Conservation (phyloP, 2,113 vertebrate species). For the Rhea americana region DNA sequence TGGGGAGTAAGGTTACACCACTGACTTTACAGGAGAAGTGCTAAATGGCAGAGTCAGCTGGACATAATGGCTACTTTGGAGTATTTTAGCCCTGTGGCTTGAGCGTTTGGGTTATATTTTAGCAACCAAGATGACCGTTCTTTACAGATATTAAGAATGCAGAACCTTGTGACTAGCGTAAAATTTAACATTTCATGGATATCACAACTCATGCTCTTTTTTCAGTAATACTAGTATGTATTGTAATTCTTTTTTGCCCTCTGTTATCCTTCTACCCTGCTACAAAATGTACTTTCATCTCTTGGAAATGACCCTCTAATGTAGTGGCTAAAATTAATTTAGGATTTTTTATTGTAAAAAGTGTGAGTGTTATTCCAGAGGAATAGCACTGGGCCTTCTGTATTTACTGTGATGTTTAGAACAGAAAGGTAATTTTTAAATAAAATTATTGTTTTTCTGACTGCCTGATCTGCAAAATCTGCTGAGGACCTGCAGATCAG, state of each 20-base stretch:
- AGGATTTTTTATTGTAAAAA: conserved; percentile 20
- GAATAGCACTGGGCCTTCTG: neutral
- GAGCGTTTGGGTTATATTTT: conserved; percentile 24
- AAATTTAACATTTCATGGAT: conserved; percentile 71
- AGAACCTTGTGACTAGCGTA: conserved; percentile 62
- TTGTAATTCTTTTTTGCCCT: conserved; percentile 45
- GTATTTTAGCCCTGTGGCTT: conserved; percentile 33
- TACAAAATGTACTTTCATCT: conserved; percentile 43
- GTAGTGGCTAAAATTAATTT: conserved; percentile 46
- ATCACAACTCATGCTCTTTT: conserved; percentile 46
- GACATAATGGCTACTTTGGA: conserved; percentile 38
- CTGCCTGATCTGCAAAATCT: neutral
- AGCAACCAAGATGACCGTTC: conserved; percentile 59
- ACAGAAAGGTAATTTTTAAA: neutral
- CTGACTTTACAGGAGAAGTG: conserved; percentile 39
- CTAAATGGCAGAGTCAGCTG: conserved; percentile 57
- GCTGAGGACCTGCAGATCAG: neutral
- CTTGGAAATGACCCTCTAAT: conserved; percentile 40
- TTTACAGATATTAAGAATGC: conserved; percentile 68
- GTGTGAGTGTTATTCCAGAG: neutral
- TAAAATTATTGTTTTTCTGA: neutral
- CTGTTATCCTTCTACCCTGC: conserved; percentile 47
- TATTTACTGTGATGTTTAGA: neutral
- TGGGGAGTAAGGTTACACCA: conserved; percentile 43
- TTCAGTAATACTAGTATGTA: conserved; percentile 11